Conservation (phyloP, 2,888 invertebrate species). For the Priocnemis perturbator region DNA sequence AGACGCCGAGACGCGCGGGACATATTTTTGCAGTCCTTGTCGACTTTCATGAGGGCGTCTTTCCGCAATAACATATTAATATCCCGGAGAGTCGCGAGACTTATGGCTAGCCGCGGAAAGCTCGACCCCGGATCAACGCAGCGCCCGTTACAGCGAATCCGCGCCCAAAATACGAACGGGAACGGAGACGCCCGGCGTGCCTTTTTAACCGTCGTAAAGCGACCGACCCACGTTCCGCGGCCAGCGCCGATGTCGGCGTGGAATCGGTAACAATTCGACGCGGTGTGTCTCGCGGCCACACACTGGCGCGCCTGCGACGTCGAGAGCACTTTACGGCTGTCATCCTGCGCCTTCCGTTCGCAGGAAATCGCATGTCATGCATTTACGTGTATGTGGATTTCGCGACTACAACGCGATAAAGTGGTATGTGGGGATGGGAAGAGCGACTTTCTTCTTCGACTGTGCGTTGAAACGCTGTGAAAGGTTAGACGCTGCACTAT, state of each 20-base stretch:
- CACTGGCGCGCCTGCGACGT: neutral
- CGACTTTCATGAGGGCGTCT: conserved; percentile 75
- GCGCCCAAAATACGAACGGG: conserved; percentile 27
- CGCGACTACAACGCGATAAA: no score
- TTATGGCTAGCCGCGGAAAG: conserved; percentile 62
- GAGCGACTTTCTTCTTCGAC: no score
- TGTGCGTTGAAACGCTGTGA: no score
- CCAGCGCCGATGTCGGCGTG: conserved; percentile 47
- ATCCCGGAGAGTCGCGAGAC: conserved; percentile 65
- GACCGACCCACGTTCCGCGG: conserved; percentile 65
- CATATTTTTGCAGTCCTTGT: conserved; percentile 74
- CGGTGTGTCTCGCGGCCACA: conserved; percentile 18
- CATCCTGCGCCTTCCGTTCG: no score
- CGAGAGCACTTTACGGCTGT: neutral
- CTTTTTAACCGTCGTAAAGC: conserved; percentile 69
- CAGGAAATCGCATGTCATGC: no score
- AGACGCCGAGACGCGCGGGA: conserved; percentile 60
- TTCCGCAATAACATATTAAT: conserved; percentile 75
- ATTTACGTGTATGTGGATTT: no score
- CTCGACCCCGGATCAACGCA: conserved; percentile 67
- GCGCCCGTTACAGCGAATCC: conserved; percentile 60
- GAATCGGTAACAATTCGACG: conserved; percentile 55
- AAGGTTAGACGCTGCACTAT: no score
- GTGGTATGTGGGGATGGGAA: no score
- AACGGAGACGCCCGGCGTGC: conserved; percentile 28